These are phyloP conservation scores for Candoia aspera DNA, from an alignment of 2,113 vertebrate species.

Conservation along the genomic window DNA sequence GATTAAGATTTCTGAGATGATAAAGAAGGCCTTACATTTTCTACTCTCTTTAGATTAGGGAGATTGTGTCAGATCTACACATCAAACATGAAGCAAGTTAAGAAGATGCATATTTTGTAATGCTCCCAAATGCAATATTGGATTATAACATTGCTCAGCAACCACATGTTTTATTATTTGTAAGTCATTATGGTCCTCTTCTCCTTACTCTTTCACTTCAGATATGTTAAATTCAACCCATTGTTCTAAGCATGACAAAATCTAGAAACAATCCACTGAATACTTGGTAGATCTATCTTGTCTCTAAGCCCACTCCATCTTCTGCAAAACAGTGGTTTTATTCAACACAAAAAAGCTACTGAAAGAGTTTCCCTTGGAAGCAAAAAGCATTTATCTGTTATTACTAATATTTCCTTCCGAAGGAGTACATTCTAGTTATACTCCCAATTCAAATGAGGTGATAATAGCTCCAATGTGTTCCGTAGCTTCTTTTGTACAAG, in stretches of 20 bases:
- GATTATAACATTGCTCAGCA: not conserved
- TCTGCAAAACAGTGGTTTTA: no score
- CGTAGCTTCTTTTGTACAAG: no score
- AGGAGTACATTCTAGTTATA: not conserved
- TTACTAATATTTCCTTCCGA: no score
- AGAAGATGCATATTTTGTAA: not conserved
- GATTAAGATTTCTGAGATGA: conserved; percentile 59
- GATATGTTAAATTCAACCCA: not conserved
- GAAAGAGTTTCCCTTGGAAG: no score
- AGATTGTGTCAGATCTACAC: conserved; percentile 28
- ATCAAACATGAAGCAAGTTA: conserved; percentile 13
- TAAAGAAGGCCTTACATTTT: conserved; percentile 54
- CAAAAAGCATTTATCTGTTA: no score
- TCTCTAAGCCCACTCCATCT: no score
- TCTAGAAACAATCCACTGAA: no score
- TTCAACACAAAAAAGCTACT: no score
- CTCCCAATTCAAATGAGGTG: not conserved
- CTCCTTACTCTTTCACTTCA: no score
- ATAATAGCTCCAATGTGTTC: not conserved
- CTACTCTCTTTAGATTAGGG: conserved; percentile 49
- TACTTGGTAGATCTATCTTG: no score
- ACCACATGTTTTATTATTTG: not conserved
- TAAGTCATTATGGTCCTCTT: not conserved
- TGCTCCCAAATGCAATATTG: not conserved
- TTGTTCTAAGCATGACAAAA: no score